Base-by-base conservation (phyloP, 1,140 invertebrate species). In the Melitaea cinxia region DNA sequence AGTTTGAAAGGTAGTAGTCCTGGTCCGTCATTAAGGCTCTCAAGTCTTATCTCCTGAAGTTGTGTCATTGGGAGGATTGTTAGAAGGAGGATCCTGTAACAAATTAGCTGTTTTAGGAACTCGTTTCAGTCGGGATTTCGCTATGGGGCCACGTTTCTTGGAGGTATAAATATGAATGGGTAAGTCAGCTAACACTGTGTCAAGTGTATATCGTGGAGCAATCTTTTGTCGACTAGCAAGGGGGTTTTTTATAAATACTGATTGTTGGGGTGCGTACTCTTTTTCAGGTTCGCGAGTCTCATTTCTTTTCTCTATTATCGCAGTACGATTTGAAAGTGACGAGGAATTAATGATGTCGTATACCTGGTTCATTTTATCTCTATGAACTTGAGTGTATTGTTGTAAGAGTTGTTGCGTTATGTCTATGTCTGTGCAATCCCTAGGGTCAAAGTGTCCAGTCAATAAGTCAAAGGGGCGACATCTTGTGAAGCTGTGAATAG, bases 111-210 rank as follows among this genome's bases (percentile, higher is more conserved):
- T 53, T 45, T 77, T 74, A 64, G 67, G 26, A 58, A 60, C 28
- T 63, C 63, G 17, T 49, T 73, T 63, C 26, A 70, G 59, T 12
- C 59, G 42, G 15, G 61, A 63, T 69, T 78, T 73, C 1, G 68
- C 68, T 33, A 70, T 60, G 15, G 73, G 56, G 24, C 64, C 59
- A 21, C 60, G 50, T 59, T 67, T 75, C 39, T 53, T 75, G 12
- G 65, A 54, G 12, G 72, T 72, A 47, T 68, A 68, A n/a, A 72
- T 75, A 45, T 68, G 65, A 19, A 77, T 70, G 21, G 68, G 73
- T 23, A 69, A 61, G 19, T 70, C 62, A 30, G 70, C 52, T 30
- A 71, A 30, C 14, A 71, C 60, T 9, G 61, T 73, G 37, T 71
- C 70, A 15, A 60, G 61, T 19, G 66, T 70, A 47, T 66, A 73